Conservation (phyloP, 2,888 invertebrate genomes). For the Entomobrya multifasciata region DNA sequence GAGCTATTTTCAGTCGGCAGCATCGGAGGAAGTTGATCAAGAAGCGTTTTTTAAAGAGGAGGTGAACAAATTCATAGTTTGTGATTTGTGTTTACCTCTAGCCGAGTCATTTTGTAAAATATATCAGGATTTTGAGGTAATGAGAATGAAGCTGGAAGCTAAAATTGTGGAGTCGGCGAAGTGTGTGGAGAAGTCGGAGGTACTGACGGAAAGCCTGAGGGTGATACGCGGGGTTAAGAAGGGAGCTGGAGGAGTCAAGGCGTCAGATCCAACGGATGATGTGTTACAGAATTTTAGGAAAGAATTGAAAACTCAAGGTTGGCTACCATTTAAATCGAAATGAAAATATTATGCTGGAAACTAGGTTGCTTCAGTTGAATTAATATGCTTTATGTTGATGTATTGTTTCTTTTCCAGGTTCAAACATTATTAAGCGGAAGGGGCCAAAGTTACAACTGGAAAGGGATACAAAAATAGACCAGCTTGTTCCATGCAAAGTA, state of each 20-base stretch:
- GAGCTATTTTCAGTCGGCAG: background rate
- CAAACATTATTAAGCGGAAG: background rate
- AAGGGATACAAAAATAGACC: constrained; percentile 5
- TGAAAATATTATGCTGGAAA: no score
- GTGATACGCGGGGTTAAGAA: background rate
- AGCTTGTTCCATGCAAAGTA: constrained; percentile 1
- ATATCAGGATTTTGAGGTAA: constrained; percentile 23
- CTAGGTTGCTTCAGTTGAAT: background rate
- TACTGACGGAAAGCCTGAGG: background rate
- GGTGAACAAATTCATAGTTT: constrained; percentile 24
- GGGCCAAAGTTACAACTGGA: background rate
- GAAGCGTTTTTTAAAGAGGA: constrained; percentile 26
- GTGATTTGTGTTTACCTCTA: constrained; percentile 29
- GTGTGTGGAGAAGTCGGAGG: constrained; percentile 28
- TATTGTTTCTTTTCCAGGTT: no score
- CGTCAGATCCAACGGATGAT: background rate
- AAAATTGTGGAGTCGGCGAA: constrained; percentile 5
- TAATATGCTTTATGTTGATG: background rate
- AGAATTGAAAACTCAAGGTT: background rate
- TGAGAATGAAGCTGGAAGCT: constrained; percentile 21
- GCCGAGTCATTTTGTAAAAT: constrained; percentile 41
- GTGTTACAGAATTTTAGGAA: background rate
- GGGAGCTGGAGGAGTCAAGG: background rate
- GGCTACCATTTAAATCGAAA: no score
- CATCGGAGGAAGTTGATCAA: no score